Evolutionary conservation across 30 jellyfish, hydroid and myxozoan species (phyloP), one percentile per base, ranked within the genome.

Genomic region (Pelagia noctiluca): DNA sequence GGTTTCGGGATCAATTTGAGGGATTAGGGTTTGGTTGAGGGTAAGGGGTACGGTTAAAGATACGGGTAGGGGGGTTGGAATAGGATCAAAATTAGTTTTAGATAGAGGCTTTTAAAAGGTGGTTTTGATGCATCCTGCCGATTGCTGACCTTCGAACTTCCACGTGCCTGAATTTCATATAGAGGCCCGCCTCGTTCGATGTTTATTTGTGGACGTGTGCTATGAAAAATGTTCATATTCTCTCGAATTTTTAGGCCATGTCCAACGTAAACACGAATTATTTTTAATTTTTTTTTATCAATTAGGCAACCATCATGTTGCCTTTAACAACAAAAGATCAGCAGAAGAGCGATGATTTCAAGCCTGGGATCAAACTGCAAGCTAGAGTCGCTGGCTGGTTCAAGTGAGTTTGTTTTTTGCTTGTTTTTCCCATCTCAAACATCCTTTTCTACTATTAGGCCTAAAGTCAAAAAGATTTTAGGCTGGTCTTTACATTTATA

Each of bases 271-370:
- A n/a, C n/a, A 10, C 61, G 19, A 47, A 50, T 0, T 50, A 50
- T 19, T 67, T 68, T 31, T 1, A 19, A 68, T 3, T 60, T 24
- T 64, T 64, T 64, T 64, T 28, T 64, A 19, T 42, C 36, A 71
- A 30, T 28, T 50, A 37, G 32, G 0, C 29, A 32, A 29, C 16
- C 30, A 80, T 53, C 22, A 93, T 93, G 98, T 61, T 93, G 75
- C 98, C 98, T 47, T 64, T 86, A 11, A 93, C 98, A 34, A 80
- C 52, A 26, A 69, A 57, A 68, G 98, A 93, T 47, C 96, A 81
- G 38, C 70, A 33, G 38, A 93, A 93, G 71, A 62, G 98, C 33
- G 98, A 93, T 53, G 98, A 93, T 37, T 93, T 93, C 87, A 93
- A 93, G 31, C 98, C 98, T 12, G 88, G 93, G 5, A 68, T 93